A percentile compares a stretch with the other conserved stretches of the same genome.
Evolutionary conservation across 2,888 invertebrate genomes (phyloP).

Genomic region (Philonicus albiceps): DNA sequence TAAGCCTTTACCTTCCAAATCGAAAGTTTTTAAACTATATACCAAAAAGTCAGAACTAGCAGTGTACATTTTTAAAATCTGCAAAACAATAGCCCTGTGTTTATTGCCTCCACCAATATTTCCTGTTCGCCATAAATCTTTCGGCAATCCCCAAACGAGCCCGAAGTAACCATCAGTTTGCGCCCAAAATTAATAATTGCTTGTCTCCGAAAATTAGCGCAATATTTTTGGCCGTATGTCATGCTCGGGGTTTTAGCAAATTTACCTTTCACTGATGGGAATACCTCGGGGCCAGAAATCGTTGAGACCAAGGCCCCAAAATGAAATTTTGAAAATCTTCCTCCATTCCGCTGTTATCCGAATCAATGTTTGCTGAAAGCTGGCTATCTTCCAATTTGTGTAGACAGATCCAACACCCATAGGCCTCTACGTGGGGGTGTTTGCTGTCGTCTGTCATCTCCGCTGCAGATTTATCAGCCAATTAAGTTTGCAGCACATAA

Average conservation of each 20-base stretch:
- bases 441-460: background rate
- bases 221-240: background rate
- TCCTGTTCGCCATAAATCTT: background rate
- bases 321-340: constrained; percentile 11
- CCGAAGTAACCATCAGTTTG: background rate
- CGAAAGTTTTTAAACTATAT: too few species aligned
- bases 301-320: background rate
- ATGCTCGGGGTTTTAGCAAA: background rate
- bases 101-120: background rate
- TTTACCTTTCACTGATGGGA: background rate
- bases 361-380: constrained; percentile 2
- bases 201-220: background rate
- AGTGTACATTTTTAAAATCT: background rate
- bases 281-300: background rate
- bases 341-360: background rate
- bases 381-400: constrained; percentile 25
- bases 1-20: too few species aligned
- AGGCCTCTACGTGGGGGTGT: background rate
- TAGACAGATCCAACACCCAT: background rate
- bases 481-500: constrained; percentile 30
- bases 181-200: background rate
- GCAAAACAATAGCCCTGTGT: background rate
- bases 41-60: too few species aligned
- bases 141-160: background rate
- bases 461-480: constrained; percentile 21